A percentile compares a stretch with the other conserved stretches of the same genome.
Evolutionary conservation across 2,797 vertebrate genomes (phyloP).

Genomic region (Myotis daubentonii): DNA sequence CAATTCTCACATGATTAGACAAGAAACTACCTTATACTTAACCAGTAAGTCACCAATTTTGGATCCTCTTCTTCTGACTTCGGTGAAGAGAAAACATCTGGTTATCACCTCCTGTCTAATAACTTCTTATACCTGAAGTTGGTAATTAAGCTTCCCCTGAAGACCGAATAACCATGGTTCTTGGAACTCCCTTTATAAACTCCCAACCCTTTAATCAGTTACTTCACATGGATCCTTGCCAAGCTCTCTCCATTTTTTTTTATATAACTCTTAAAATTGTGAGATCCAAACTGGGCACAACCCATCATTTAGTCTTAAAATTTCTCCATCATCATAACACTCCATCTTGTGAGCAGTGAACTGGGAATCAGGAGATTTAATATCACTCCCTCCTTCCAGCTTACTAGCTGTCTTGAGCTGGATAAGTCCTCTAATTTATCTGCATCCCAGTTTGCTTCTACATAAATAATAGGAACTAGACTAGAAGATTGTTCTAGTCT

Average conservation of each 20-base stretch:
- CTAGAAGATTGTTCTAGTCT: neutral
- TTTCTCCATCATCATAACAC: neutral
- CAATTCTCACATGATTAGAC: neutral
- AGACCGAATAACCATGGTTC: slow-evolving; percentile 41
- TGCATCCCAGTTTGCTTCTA: neutral
- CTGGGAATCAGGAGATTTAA: neutral
- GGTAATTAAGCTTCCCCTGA: slow-evolving; percentile 21
- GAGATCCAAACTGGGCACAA: neutral
- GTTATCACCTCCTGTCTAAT: neutral
- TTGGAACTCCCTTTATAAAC: slow-evolving; percentile 31
- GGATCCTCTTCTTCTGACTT: neutral
- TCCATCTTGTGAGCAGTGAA: neutral
- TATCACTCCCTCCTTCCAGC: neutral
- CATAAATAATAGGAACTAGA: neutral
- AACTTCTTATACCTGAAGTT: slow-evolving; percentile 8
- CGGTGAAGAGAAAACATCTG: neutral
- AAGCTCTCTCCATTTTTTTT: neutral
- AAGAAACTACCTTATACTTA: neutral
- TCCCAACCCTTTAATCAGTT: slow-evolving; percentile 30
- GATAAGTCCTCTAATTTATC: neutral
- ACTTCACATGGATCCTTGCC: neutral
- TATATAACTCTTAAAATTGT: slow-evolving; percentile 36
- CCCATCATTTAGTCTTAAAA: slow-evolving; percentile 37
- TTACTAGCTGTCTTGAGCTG: neutral
- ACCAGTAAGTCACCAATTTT: neutral